phyloP scores from a whole-genome alignment of 1,140 invertebrate species.

The Paracyclopina nana region DNA sequence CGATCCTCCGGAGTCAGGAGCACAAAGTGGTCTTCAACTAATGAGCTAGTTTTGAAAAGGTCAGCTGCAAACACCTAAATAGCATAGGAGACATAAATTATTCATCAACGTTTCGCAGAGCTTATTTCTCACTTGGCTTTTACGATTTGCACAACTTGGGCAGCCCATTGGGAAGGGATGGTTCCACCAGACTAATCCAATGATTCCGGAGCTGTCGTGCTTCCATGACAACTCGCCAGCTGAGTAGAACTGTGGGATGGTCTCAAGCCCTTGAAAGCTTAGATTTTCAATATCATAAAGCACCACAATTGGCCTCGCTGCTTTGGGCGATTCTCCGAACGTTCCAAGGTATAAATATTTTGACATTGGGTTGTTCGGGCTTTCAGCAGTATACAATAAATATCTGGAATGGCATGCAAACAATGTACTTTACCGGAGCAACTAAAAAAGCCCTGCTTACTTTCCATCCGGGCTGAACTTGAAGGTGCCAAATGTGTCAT shows the following conservation, averaged over 20 bases:
- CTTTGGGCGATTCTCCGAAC: neutral
- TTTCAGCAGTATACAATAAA: neutral
- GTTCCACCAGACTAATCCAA: neutral
- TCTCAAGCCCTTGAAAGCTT: neutral
- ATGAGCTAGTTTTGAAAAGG: too few species aligned
- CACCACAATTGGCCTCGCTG: neutral
- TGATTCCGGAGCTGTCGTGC: neutral
- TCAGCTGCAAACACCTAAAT: neutral
- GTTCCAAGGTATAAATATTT: neutral
- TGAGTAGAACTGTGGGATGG: neutral
- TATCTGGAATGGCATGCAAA: too few species aligned
- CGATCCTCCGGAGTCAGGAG: neutral
- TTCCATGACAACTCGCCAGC: neutral
- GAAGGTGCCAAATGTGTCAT: neutral
- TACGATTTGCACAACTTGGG: neutral
- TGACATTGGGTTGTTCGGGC: neutral
- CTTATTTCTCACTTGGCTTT: too few species aligned
- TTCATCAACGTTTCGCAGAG: too few species aligned
- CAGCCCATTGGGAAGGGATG: neutral
- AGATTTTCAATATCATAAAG: slow-evolving; percentile 1
- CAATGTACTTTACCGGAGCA: too few species aligned
- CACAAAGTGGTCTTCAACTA: neutral
- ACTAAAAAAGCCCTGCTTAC: too few species aligned
- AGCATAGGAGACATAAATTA: neutral
- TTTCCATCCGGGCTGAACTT: neutral